Conservation (phyloP, 92 coral and sea anemone species). For the Porites lobata region DNA sequence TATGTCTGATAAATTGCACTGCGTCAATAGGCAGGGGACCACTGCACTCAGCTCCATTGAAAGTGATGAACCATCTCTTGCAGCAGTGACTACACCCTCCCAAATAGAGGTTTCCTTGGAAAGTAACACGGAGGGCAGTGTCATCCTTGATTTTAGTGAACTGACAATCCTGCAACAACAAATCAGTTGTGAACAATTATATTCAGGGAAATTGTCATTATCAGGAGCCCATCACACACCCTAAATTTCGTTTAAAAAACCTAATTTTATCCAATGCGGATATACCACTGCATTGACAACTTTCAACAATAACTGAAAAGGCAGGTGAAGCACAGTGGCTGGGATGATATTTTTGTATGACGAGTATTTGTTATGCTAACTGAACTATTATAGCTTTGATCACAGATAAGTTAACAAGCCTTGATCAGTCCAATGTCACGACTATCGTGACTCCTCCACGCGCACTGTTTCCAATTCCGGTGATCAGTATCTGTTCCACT, state of each 20-base stretch:
- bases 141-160: conserved; percentile 1
- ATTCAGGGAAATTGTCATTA: too few relatives aligned
- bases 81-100: neutral
- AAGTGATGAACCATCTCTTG: conserved; percentile 60
- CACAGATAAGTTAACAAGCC: neutral
- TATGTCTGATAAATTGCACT: neutral
- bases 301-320: too few relatives aligned
- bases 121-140: conserved; percentile 45
- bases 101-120: neutral
- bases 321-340: too few relatives aligned
- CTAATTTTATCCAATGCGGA: too few relatives aligned
- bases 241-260: too few relatives aligned
- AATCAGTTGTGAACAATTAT: neutral
- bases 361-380: too few relatives aligned
- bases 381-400: too few relatives aligned
- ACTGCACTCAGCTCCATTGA: conserved; percentile 57
- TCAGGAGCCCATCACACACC: too few relatives aligned
- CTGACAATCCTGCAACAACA: conserved; percentile 13
- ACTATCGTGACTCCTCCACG: conserved; percentile 27
- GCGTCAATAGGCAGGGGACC: conserved; percentile 50
- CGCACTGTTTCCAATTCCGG: conserved; percentile 60
- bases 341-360: too few relatives aligned
- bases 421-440: conserved; percentile 48
- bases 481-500: conserved; percentile 5
- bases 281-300: too few relatives aligned